Conservation (phyloP, 2,888 invertebrate species). For the Archips crataeganus region DNA sequence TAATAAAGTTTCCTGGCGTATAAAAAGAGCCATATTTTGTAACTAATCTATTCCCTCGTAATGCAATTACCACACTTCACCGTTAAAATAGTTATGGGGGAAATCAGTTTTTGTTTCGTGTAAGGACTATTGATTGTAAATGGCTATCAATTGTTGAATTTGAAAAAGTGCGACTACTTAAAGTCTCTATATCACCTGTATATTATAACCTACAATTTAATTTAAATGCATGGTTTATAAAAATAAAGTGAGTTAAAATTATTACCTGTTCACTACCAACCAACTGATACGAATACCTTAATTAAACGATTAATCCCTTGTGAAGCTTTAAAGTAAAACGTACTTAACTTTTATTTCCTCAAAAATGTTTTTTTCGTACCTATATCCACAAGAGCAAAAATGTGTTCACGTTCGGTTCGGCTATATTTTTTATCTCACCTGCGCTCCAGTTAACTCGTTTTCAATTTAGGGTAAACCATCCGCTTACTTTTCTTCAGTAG, state of each 20-base stretch:
- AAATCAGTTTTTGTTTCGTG: too few relatives aligned
- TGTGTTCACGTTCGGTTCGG: background rate
- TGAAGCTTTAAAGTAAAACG: background rate
- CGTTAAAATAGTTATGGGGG: too few relatives aligned
- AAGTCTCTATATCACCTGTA: too few relatives aligned
- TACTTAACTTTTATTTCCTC: background rate
- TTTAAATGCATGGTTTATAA: background rate
- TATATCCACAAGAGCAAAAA: background rate
- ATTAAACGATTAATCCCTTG: background rate
- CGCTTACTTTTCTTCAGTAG: background rate
- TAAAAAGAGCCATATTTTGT: background rate
- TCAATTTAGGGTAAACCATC: background rate
- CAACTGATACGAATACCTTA: too few relatives aligned
- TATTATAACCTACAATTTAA: too few relatives aligned
- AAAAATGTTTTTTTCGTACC: background rate
- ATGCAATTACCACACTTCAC: too few relatives aligned
- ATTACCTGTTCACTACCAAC: background rate
- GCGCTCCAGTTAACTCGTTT: background rate
- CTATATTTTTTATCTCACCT: background rate
- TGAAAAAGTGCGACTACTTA: too few relatives aligned
- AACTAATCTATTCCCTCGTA: too few relatives aligned
- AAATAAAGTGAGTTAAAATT: background rate
- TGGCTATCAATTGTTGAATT: too few relatives aligned
- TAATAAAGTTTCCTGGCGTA: conserved; percentile 1
- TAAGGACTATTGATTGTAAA: too few relatives aligned